Evolutionary conservation across 2,888 invertebrate species (phyloP).

Genomic region (Nymphalis c-album): DNA sequence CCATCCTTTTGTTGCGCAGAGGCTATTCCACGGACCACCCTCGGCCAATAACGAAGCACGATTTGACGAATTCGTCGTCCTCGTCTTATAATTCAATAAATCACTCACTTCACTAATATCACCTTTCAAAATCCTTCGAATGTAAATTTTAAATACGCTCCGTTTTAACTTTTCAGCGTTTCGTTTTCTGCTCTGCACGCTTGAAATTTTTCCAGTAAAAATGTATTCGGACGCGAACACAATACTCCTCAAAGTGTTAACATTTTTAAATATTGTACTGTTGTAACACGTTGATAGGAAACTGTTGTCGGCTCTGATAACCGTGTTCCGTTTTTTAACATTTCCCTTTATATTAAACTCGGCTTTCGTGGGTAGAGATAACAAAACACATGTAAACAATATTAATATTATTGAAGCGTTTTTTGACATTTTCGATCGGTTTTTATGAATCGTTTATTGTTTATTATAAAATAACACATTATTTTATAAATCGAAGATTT

Average conservation of each 20-base stretch:
- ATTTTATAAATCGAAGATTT: constrained; percentile 2
- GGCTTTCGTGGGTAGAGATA: constrained; percentile 53
- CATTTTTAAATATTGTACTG: constrained; percentile 70
- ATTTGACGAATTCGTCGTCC: constrained; percentile 68
- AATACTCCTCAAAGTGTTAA: constrained; percentile 64
- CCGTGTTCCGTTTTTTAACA: constrained; percentile 73
- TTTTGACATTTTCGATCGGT: constrained; percentile 55
- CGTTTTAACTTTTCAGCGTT: constrained; percentile 54
- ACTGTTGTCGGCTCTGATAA: constrained; percentile 67
- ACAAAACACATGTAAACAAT: constrained; percentile 27
- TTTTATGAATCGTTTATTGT: constrained; percentile 16
- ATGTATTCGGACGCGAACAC: constrained; percentile 71
- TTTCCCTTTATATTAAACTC: constrained; percentile 68
- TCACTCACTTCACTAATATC: constrained; percentile 71
- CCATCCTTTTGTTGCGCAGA: constrained; percentile 51
- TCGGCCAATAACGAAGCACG: constrained; percentile 70
- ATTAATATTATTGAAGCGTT: constrained; percentile 36
- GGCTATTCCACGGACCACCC: constrained; percentile 53
- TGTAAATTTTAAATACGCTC: constrained; percentile 73
- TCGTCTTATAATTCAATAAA: constrained; percentile 71
- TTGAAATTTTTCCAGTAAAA: constrained; percentile 78
- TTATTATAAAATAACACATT: constrained; percentile 17
- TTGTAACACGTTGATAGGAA: constrained; percentile 63
- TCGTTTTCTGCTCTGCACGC: constrained; percentile 59
- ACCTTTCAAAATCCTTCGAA: constrained; percentile 74